Conservation (phyloP, 1,140 invertebrate genomes). For the Scylla paramamosain region DNA sequence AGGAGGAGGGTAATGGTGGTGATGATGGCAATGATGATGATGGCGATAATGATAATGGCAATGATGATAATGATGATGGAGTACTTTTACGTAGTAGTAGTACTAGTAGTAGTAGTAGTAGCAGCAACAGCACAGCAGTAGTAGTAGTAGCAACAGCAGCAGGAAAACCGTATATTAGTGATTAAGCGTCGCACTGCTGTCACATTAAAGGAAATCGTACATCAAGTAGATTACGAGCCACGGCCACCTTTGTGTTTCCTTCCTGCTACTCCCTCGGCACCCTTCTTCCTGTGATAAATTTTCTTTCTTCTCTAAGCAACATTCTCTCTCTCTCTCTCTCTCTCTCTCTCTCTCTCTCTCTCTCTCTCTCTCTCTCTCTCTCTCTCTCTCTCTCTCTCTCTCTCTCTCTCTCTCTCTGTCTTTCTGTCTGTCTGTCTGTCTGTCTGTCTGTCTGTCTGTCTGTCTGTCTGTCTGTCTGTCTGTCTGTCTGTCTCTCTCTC, state of each 20-base stretch:
- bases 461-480: not conserved
- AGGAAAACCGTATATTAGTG: too few species aligned
- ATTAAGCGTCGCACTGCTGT: too few species aligned
- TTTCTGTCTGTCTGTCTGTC: not conserved
- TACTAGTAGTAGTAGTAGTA: not conserved
- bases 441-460: not conserved
- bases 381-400: constrained; percentile 24
- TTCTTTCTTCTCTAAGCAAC: not conserved
- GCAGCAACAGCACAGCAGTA: not conserved
- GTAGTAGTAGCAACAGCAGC: not conserved
- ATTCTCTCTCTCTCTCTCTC: not conserved
- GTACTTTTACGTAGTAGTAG: not conserved
- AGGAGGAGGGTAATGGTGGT: too few species aligned
- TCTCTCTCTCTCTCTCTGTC: not conserved
- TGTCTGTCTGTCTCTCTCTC: not conserved
- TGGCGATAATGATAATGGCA: not conserved
- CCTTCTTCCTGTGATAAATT: too few species aligned
- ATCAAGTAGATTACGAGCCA: too few species aligned
- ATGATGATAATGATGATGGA: not conserved
- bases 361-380: not conserved
- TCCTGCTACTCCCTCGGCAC: too few species aligned
- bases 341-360: not conserved
- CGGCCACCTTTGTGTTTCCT: too few species aligned
- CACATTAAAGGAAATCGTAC: too few species aligned
- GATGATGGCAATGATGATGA: not conserved